phyloP scores from a whole-genome alignment of 2,113 vertebrate species.

The Castor canadensis region DNA sequence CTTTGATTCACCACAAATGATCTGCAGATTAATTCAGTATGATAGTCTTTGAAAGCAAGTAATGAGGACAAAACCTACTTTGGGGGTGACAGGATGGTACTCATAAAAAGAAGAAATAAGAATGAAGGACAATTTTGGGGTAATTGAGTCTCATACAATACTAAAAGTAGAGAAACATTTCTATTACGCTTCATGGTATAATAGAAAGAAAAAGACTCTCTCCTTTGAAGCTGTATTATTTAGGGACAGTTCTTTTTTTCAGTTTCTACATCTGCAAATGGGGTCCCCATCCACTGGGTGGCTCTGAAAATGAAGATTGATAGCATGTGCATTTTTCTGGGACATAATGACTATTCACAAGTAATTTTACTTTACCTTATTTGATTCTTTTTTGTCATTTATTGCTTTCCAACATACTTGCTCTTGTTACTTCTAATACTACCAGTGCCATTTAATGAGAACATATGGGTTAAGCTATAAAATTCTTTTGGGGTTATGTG shows the following conservation, averaged over 20 bases:
- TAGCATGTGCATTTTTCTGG: neutral
- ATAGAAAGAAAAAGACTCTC: neutral
- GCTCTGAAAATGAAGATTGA: neutral
- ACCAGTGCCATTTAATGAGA: neutral
- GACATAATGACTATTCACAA: neutral
- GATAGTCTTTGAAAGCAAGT: slow-evolving; percentile 54
- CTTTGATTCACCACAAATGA: slow-evolving; percentile 83
- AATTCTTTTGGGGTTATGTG: neutral
- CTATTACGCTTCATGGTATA: neutral
- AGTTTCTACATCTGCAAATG: slow-evolving; percentile 22
- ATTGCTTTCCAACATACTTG: neutral
- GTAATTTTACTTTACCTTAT: neutral
- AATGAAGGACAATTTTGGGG: neutral
- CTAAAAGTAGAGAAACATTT: neutral
- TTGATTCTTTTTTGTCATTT: neutral
- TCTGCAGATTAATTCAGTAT: slow-evolving; percentile 70
- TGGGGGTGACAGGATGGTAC: neutral
- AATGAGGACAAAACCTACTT: neutral
- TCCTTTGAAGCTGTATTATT: neutral
- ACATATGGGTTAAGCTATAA: neutral
- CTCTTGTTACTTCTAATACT: neutral
- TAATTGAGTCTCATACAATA: neutral
- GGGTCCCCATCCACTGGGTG: neutral
- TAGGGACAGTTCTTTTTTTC: neutral
- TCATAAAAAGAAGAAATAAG: slow-evolving; percentile 12